Evolutionary conservation across 2,888 invertebrate genomes (phyloP).

Genomic region (Lithosia quadra): DNA sequence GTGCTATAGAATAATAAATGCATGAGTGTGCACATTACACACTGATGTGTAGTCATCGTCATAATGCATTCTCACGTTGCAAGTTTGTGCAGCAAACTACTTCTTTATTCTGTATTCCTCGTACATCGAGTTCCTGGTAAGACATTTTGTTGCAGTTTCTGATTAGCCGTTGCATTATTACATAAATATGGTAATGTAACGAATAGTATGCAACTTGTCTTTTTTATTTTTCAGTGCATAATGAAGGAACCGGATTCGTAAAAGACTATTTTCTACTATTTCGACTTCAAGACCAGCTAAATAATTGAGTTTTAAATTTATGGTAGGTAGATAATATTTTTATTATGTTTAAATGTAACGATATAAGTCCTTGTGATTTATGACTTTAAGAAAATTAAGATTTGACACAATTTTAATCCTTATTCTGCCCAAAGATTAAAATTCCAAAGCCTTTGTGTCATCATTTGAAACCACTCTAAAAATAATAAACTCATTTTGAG

Average conservation of each 20-base stretch:
- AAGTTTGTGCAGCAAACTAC: constrained; percentile 67
- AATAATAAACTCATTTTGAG: not conserved
- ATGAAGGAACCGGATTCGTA: not conserved
- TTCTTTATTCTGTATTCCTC: constrained; percentile 75
- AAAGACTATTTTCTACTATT: not conserved
- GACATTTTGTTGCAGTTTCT: constrained; percentile 54
- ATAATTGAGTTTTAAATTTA: not conserved
- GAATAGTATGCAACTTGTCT: not conserved
- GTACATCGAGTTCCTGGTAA: constrained; percentile 83
- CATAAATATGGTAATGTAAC: not conserved
- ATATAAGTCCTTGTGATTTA: not conserved
- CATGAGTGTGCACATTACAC: constrained; percentile 42
- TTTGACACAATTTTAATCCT: no score
- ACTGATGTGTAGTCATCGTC: constrained; percentile 35
- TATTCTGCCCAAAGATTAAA: not conserved
- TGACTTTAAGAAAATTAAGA: not conserved
- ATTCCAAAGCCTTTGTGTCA: not conserved
- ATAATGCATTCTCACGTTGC: constrained; percentile 53
- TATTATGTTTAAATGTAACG: not conserved
- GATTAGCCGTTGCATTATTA: constrained; percentile 16
- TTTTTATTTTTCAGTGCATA: not conserved
- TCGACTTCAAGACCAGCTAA: no score
- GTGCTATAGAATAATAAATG: constrained; percentile 26
- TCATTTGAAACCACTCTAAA: not conserved
- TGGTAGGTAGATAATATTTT: not conserved